A percentile compares a stretch with the other conserved stretches of the same genome.
Conservation (phyloP, 1,140 invertebrate species). For the Venustaconcha ellipsiformis region DNA sequence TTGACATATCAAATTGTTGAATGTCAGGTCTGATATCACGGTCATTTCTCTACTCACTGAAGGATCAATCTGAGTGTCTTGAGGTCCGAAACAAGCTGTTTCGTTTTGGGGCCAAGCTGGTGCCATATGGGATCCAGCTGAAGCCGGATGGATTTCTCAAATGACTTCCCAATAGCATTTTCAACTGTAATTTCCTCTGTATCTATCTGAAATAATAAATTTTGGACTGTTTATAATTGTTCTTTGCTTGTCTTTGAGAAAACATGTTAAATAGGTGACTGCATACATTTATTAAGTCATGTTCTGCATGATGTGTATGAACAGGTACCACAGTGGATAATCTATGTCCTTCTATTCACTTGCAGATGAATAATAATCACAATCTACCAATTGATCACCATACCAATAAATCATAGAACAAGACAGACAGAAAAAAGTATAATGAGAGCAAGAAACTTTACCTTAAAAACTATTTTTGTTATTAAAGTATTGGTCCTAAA, state of each 20-base stretch:
- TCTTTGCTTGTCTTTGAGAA: too few species aligned
- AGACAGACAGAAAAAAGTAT: too few species aligned
- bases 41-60: conserved; percentile 73
- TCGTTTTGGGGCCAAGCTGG: conserved; percentile 87
- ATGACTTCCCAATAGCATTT: conserved; percentile 92
- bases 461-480: too few species aligned
- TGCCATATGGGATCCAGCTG: conserved; percentile 97
- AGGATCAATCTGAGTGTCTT: conserved; percentile 89
- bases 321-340: not conserved
- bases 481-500: too few species aligned
- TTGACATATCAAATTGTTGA: not conserved
- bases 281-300: conserved; percentile 7
- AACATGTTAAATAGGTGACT: too few species aligned
- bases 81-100: conserved; percentile 89
- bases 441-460: too few species aligned
- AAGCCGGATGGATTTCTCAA: conserved; percentile 89
- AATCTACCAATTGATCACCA: too few species aligned
- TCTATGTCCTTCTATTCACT: too few species aligned
- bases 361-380: too few species aligned
- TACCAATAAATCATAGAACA: too few species aligned
- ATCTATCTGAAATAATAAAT: conserved; percentile 72
- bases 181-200: conserved; percentile 90
- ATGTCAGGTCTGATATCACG: not conserved
- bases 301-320: not conserved
- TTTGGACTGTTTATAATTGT: too few species aligned